Base-by-base conservation (phyloP, 2,888 invertebrate species). In the Agonopterix heracliana region DNA sequence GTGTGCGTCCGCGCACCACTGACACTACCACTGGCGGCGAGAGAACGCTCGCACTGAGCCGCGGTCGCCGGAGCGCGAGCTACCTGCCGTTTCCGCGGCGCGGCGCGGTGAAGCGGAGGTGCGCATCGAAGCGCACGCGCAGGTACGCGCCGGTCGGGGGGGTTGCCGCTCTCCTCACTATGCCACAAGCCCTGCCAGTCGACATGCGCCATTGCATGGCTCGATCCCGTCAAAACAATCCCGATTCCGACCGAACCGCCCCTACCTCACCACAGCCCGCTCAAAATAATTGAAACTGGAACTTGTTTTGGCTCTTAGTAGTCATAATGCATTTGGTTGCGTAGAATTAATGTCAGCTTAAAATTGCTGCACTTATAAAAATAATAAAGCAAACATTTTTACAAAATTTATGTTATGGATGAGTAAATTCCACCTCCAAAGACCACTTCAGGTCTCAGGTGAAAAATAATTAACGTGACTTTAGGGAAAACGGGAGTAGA, bases 31-130 rank as follows among this genome's bases (percentile, higher is more conserved):
- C 76, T 74, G 78, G 77, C 84, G 80, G 77, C 86, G 85, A 87
- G 84, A 74, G 86, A 86, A 71, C 86, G 86, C 86, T 86, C 87
- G 81, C 84, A 88, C 86, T 87, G 86, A 86, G 74, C 69, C 68
- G 64, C 68, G 74, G 61, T 66, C 74, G 72, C 62, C 75, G 68
- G 65, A 67, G 70, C 72, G 74, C 75, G 63, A 68, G 72, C 80
- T 83, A 84, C 84, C 86, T 81, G 83, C 77, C 76, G 78, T 76
- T 76, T 80, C 79, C 78, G 80, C 72, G 26, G 26, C 26, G 26
- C 26, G 26, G 76, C 72, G 80, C 74, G 75, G 77, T 66, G 76
- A 75, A 77, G 81, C 81, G 82, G 81, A 81, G 84, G 84, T 81
- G 83, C 82, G 81, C 85, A 83, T 84, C 86, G 84, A 77, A 68